Conservation (phyloP, 2,888 invertebrate species). For the Calliphora vomitoria region DNA sequence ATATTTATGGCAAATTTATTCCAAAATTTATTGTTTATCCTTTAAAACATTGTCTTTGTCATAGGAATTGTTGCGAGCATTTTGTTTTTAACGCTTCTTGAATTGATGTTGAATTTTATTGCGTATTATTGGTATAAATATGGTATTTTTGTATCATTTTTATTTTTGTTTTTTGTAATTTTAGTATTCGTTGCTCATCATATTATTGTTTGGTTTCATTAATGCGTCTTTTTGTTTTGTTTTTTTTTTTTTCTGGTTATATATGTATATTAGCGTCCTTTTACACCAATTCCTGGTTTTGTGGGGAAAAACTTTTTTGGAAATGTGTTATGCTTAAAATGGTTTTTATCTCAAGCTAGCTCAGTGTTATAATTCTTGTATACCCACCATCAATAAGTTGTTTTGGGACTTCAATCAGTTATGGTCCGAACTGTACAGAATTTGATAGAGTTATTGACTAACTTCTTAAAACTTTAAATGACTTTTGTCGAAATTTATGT, state of each 20-base stretch:
- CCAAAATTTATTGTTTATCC: slow-evolving; percentile 32
- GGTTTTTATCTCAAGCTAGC: no score
- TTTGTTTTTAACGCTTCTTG: neutral
- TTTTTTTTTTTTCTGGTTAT: neutral
- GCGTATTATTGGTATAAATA: slow-evolving; percentile 18
- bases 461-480: no score
- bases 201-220: slow-evolving; percentile 19
- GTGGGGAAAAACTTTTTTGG: no score
- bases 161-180: neutral
- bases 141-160: neutral
- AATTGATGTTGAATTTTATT: slow-evolving; percentile 18
- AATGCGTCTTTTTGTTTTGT: neutral
- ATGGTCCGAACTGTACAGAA: no score
- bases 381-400: no score
- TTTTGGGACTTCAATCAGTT: no score
- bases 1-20: neutral
- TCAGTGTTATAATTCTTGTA: no score
- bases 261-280: neutral
- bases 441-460: no score
- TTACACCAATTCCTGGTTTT: slow-evolving; percentile 9
- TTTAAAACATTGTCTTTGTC: neutral
- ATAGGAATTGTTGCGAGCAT: neutral
- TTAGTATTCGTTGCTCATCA: slow-evolving; percentile 1
- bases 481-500: no score
- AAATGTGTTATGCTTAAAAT: no score